Percentiles rank a stretch among this genome's conserved stretches.
phyloP scores from a whole-genome alignment of 1,140 invertebrate genomes.

The Antheraea mylitta region DNA sequence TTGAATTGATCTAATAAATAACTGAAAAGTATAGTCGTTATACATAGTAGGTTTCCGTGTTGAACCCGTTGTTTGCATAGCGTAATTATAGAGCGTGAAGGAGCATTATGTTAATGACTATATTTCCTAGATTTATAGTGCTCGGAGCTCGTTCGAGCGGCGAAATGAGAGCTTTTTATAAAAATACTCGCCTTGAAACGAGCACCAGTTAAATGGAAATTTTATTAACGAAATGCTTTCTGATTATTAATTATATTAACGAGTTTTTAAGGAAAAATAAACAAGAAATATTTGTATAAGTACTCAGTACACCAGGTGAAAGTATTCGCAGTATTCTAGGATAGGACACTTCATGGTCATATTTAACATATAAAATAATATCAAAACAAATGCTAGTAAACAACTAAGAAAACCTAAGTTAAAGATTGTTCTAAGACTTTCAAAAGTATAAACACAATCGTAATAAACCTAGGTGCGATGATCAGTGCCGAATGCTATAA shows the following conservation, averaged over 20 bases:
- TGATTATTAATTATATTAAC: background rate
- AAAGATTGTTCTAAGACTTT: too few relatives aligned
- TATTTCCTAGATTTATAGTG: conserved; percentile 21
- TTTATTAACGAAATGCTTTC: background rate
- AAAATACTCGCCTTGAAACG: background rate
- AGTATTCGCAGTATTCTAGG: too few relatives aligned
- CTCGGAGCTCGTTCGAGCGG: background rate
- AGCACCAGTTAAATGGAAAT: background rate
- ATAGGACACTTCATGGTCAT: too few relatives aligned
- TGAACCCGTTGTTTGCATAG: conserved; percentile 8
- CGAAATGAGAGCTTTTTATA: background rate
- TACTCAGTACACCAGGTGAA: too few relatives aligned
- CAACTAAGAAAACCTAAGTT: too few relatives aligned
- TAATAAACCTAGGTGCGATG: too few relatives aligned
- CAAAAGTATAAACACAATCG: too few relatives aligned
- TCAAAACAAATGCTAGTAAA: too few relatives aligned
- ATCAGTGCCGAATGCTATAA: too few relatives aligned
- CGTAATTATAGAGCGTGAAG: conserved; percentile 29
- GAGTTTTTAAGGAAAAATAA: background rate
- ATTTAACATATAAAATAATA: too few relatives aligned
- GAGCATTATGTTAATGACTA: conserved; percentile 28
- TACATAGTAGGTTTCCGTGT: conserved; percentile 19
- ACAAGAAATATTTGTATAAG: too few relatives aligned
- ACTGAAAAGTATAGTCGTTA: conserved; percentile 9
- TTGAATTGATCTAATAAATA: conserved; percentile 1